A percentile compares a stretch with the other conserved stretches of the same genome.
Evolutionary conservation across 2,888 invertebrate species (phyloP).

Genomic region (Cryptocheilus praepositus): DNA sequence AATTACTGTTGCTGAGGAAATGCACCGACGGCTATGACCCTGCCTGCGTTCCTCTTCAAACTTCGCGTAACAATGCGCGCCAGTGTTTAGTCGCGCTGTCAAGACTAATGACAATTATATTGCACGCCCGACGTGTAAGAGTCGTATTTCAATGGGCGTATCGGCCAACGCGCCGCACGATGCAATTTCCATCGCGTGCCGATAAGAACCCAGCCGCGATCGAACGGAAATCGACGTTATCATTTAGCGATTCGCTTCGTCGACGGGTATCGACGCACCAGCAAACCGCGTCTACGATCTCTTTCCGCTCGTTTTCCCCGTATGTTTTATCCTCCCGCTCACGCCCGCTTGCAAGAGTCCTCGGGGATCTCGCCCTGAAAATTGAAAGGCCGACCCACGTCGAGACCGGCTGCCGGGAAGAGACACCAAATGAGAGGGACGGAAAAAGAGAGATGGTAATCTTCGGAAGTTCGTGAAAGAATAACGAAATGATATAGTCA

Average conservation of each 20-base stretch:
- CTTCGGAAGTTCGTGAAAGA: background rate
- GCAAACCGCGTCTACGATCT: slow-evolving; percentile 3
- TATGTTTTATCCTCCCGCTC: slow-evolving; percentile 43
- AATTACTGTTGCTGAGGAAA: too few species aligned
- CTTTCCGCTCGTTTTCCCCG: slow-evolving; percentile 24
- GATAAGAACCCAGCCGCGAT: too few species aligned
- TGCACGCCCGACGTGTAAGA: too few species aligned
- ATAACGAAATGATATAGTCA: too few species aligned
- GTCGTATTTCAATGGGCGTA: too few species aligned
- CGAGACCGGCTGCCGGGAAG: background rate
- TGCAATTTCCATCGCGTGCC: too few species aligned
- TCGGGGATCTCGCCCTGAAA: slow-evolving; percentile 41
- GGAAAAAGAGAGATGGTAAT: background rate
- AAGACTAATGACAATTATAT: too few species aligned
- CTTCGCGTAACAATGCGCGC: background rate
- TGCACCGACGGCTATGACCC: too few species aligned
- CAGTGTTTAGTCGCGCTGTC: background rate
- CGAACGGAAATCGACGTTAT: slow-evolving; percentile 1
- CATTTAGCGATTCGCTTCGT: slow-evolving; percentile 2
- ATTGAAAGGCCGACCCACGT: slow-evolving; percentile 45
- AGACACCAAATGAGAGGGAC: background rate
- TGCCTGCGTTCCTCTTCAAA: too few species aligned
- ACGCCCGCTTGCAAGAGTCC: slow-evolving; percentile 29
- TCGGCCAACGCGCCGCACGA: too few species aligned
- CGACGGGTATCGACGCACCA: background rate